These are phyloP conservation scores for Orthosia incerta DNA, from an alignment of 2,888 invertebrate species.

Conservation along the genomic window DNA sequence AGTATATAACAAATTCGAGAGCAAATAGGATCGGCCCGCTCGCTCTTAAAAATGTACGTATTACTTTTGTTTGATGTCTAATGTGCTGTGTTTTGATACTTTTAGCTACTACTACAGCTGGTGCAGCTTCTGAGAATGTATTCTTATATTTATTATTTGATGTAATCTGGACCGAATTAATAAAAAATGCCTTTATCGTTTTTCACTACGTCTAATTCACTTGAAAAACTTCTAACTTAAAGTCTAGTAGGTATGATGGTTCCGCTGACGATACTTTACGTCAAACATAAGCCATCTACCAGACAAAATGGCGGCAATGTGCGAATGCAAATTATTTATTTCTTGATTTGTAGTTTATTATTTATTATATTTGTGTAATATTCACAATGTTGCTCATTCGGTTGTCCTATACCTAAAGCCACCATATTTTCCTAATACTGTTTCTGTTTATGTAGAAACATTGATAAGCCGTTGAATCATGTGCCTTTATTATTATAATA, in stretches of 20 bases:
- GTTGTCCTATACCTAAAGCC: neutral
- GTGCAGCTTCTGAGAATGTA: neutral
- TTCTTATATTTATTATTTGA: neutral
- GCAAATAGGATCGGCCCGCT: conserved; percentile 78
- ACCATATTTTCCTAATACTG: conserved; percentile 19
- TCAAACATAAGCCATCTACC: conserved; percentile 33
- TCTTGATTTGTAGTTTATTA: neutral
- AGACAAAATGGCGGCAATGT: conserved; percentile 56
- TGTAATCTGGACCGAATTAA: neutral
- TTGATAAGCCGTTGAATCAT: conserved; percentile 22
- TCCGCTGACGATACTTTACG: conserved; percentile 16
- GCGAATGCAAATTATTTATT: conserved; percentile 32
- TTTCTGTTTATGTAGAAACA: conserved; percentile 17
- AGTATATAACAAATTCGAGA: conserved; percentile 74
- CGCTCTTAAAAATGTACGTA: conserved; percentile 74
- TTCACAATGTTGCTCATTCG: neutral
- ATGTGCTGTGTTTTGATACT: conserved; percentile 17
- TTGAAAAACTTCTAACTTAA: neutral
- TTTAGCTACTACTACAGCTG: conserved; percentile 8
- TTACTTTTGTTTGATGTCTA: conserved; percentile 18
- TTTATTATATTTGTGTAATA: neutral
- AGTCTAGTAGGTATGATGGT: conserved; percentile 17
- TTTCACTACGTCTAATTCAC: neutral
- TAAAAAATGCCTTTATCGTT: neutral
- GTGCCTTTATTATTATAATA: neutral